A percentile compares a stretch with the other conserved stretches of the same genome.
phyloP scores from a whole-genome alignment of 2,888 invertebrate genomes.

The Brachylomia viminalis region DNA sequence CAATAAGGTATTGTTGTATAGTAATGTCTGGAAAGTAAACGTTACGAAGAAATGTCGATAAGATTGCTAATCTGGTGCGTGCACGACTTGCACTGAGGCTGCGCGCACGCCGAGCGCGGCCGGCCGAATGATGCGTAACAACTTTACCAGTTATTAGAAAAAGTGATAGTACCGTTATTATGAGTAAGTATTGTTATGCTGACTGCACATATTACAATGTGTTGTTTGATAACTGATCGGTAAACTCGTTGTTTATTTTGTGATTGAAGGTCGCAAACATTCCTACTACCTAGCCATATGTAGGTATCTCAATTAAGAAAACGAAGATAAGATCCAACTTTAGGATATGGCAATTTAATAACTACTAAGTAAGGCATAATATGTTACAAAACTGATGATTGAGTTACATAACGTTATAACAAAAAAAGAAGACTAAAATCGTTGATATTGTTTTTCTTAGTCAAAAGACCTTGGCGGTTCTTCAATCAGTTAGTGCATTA shows the following conservation, averaged over 20 bases:
- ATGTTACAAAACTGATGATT: constrained; percentile 1
- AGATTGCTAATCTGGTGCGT: constrained; percentile 77
- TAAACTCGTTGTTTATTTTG: constrained; percentile 34
- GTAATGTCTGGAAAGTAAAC: constrained; percentile 76
- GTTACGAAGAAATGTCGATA: constrained; percentile 78
- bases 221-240: constrained; percentile 41
- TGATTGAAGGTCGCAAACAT: constrained; percentile 47
- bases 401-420: constrained; percentile 1
- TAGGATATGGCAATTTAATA: constrained; percentile 12
- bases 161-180: constrained; percentile 62
- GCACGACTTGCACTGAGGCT: constrained; percentile 65
- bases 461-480: constrained; percentile 2
- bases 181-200: constrained; percentile 47
- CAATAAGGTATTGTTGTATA: constrained; percentile 83
- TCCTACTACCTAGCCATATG: background rate
- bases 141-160: constrained; percentile 63
- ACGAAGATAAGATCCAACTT: background rate
- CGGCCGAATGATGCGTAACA: constrained; percentile 63
- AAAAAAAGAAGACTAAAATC: background rate
- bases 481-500: background rate
- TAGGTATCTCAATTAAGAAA: constrained; percentile 9
- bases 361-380: constrained; percentile 23
- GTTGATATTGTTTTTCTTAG: background rate
- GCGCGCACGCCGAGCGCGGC: constrained; percentile 50
- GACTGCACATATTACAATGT: constrained; percentile 30